Conservation (phyloP, 2,888 invertebrate genomes). For the Chaitophorus viminalis region DNA sequence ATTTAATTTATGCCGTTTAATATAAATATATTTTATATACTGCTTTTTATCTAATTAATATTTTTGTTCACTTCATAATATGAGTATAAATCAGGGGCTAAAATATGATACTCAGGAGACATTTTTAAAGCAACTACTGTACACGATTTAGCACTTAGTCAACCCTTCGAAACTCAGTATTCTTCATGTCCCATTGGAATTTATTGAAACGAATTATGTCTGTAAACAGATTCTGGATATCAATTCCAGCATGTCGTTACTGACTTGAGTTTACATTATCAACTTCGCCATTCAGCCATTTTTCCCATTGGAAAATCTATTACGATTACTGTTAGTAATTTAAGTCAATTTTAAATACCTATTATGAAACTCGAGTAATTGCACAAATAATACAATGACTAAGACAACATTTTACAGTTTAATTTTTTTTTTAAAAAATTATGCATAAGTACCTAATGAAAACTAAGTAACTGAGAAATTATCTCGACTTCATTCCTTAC, state of each 20-base stretch:
- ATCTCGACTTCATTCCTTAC: too few species aligned
- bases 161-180: slow-evolving; percentile 8
- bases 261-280: slow-evolving; percentile 15
- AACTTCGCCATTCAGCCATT: neutral
- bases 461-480: too few species aligned
- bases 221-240: slow-evolving; percentile 22
- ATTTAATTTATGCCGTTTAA: too few species aligned
- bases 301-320: neutral
- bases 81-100: slow-evolving; percentile 16
- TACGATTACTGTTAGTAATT: too few species aligned
- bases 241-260: neutral
- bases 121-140: slow-evolving; percentile 31
- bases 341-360: too few species aligned
- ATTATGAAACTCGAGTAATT: neutral
- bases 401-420: too few species aligned
- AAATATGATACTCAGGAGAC: slow-evolving; percentile 20
- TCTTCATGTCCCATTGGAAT: slow-evolving; percentile 27
- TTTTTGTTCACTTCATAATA: neutral
- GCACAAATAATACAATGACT: neutral
- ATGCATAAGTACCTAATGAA: neutral
- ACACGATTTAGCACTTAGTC: slow-evolving; percentile 56
- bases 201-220: slow-evolving; percentile 43
- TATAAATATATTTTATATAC: neutral
- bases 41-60: neutral
- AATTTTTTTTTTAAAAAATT: too few species aligned